Conservation (phyloP, 2,113 vertebrate species). For the Nannospalax galili region DNA sequence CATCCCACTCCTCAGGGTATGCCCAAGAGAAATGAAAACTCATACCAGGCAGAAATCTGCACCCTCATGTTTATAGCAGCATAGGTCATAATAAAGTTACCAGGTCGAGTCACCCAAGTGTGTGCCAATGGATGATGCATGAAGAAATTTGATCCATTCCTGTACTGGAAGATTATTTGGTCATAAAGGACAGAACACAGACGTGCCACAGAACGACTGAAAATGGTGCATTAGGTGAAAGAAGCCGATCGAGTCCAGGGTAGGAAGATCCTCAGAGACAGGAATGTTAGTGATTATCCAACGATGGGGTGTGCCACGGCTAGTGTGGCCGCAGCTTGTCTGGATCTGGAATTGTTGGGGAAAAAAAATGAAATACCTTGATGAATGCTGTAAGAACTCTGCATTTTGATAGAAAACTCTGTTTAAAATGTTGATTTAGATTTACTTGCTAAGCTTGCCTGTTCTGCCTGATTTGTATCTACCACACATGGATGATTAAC, state of each 20-base stretch:
- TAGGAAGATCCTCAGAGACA: not conserved
- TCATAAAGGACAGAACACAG: rapidly evolving
- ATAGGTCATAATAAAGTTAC: no score
- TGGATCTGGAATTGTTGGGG: no score
- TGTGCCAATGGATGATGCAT: rapidly evolving
- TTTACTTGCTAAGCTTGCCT: no score
- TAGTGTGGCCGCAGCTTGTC: no score
- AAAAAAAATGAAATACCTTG: no score
- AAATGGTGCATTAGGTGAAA: not conserved
- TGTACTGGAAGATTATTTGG: rapidly evolving
- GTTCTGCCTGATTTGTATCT: no score
- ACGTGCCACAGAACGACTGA: not conserved
- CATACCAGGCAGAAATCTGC: not conserved
- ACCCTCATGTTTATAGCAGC: not conserved
- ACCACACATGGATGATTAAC: no score
- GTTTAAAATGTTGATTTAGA: no score
- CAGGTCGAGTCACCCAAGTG: no score
- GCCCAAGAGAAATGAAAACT: not conserved
- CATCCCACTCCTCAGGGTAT: rapidly evolving
- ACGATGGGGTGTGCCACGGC: not conserved
- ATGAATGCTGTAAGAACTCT: no score
- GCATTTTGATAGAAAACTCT: no score
- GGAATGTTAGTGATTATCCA: rapidly evolving
- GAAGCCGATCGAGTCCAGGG: not conserved
- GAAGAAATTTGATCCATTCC: rapidly evolving